Percentiles rank a stretch among this genome's conserved stretches.
phyloP scores from a whole-genome alignment of 2,113 vertebrate genomes.

The Axis porcinus region DNA sequence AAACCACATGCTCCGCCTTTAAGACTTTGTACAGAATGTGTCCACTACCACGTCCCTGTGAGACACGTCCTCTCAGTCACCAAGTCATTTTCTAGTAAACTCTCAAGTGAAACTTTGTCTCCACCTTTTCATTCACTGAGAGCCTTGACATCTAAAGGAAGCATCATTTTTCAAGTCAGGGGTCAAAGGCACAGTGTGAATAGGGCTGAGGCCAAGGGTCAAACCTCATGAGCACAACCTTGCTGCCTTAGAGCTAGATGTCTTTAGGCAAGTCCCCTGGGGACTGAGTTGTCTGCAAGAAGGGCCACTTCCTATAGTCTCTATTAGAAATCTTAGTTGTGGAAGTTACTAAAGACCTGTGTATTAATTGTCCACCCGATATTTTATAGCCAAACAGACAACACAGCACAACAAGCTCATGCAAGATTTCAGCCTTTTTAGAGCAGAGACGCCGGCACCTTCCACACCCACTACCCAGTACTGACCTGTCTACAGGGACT shows the following conservation, averaged over 20 bases:
- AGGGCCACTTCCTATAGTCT: background rate
- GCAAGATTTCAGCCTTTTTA: background rate
- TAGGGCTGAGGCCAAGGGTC: background rate
- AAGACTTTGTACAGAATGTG: background rate
- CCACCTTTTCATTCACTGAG: background rate
- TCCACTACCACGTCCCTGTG: background rate
- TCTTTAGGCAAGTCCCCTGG: background rate
- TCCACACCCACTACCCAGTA: background rate
- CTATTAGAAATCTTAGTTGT: background rate
- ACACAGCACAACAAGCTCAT: background rate
- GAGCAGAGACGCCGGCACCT: background rate
- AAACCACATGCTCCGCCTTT: background rate
- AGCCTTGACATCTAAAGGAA: background rate
- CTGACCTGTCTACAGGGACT: background rate
- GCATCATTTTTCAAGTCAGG: background rate
- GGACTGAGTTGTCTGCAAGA: background rate
- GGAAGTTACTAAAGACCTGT: background rate
- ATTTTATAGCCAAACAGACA: background rate
- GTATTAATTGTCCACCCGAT: background rate
- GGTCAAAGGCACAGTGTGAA: background rate
- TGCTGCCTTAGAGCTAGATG: background rate
- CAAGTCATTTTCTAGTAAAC: background rate
- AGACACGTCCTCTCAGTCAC: background rate
- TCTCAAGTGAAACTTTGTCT: background rate
- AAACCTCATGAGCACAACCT: background rate